Conservation (phyloP, 2,113 vertebrate genomes). For the Benitochromis conjunctus region DNA sequence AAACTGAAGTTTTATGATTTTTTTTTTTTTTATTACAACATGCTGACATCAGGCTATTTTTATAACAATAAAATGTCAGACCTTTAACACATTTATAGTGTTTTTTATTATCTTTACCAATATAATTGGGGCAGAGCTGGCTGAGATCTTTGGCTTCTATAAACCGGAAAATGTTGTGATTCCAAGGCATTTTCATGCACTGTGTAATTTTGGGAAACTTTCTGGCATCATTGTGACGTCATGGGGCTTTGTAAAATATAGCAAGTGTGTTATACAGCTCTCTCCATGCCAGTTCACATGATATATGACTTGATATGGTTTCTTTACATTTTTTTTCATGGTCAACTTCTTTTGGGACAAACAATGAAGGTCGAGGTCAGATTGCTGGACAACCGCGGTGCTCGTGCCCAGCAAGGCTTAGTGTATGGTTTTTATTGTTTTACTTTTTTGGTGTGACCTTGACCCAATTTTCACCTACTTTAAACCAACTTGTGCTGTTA, state of each 20-base stretch:
- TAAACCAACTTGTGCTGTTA: not conserved
- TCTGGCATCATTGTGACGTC: not conserved
- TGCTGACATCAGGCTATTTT: not conserved
- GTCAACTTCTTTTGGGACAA: not conserved
- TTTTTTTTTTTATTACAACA: not conserved
- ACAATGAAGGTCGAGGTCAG: not conserved
- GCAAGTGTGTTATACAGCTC: not conserved
- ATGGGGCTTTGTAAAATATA: not conserved
- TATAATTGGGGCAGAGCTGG: not conserved
- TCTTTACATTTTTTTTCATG: not conserved
- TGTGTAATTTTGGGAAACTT: not conserved
- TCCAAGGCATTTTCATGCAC: not conserved
- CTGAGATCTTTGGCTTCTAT: not conserved
- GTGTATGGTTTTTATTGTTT: not conserved
- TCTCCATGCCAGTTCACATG: not conserved
- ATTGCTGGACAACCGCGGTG: not conserved
- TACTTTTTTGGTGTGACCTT: not conserved
- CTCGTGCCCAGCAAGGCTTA: not conserved
- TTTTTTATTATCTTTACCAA: not conserved
- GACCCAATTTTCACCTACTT: not conserved
- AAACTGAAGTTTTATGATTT: not conserved
- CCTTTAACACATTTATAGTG: not conserved
- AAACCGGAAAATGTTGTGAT: not conserved
- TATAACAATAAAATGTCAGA: not conserved
- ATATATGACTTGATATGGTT: not conserved